These are phyloP conservation scores for Eupleurogrammus muticus DNA, from an alignment of 2,797 vertebrate species.

Conservation along the genomic window DNA sequence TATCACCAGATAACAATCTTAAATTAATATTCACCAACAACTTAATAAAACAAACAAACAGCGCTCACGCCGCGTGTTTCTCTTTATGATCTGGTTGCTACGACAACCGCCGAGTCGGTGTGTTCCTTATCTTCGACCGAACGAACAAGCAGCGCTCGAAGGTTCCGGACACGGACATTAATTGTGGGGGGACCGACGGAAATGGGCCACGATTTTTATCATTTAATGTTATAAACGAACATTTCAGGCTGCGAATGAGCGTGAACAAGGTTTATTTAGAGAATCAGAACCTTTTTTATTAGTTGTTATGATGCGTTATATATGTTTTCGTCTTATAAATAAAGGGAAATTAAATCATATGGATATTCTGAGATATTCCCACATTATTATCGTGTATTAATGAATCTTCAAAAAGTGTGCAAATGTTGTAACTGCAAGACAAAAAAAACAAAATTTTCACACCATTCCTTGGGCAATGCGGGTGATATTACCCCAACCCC, in stretches of 20 bases:
- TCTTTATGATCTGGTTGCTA: constrained; percentile 58
- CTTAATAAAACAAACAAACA: background rate
- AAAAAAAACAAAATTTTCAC: background rate
- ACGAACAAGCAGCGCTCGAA: background rate
- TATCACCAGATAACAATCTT: fast-evolving
- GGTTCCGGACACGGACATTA: constrained; percentile 58
- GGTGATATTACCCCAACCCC: constrained; percentile 8
- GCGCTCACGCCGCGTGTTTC: background rate
- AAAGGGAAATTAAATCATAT: background rate
- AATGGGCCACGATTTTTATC: constrained; percentile 29
- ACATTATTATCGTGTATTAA: background rate
- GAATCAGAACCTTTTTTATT: background rate
- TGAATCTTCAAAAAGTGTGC: no score
- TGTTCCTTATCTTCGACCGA: constrained; percentile 20
- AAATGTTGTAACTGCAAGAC: background rate
- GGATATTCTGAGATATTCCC: background rate
- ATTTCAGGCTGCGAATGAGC: background rate
- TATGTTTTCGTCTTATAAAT: background rate
- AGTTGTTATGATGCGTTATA: background rate
- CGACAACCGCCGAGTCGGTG: constrained; percentile 52
- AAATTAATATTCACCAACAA: background rate
- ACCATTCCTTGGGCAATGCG: constrained; percentile 9
- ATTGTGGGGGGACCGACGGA: constrained; percentile 10
- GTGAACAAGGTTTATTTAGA: background rate
- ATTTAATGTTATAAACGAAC: background rate